phyloP scores from a whole-genome alignment of 2,888 invertebrate species.

The Drymonia ruficornis region DNA sequence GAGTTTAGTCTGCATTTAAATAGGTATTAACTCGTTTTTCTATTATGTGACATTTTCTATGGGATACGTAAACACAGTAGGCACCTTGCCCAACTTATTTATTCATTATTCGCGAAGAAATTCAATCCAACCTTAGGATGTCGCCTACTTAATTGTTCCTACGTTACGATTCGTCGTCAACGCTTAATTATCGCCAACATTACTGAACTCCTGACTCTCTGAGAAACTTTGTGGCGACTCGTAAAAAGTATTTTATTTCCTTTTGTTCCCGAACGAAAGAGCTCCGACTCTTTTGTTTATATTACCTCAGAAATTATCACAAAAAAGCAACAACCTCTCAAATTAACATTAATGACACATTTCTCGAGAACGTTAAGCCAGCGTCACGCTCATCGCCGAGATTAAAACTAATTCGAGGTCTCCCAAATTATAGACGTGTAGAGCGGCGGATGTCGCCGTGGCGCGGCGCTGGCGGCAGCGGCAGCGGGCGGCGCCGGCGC shows the following conservation, averaged over 20 bases:
- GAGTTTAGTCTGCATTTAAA: too few species aligned
- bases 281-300: conserved; percentile 46
- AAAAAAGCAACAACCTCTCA: conserved; percentile 69
- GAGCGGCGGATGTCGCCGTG: conserved; percentile 78
- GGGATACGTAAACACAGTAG: too few species aligned
- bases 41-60: too few species aligned
- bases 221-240: conserved; percentile 52
- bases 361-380: conserved; percentile 66
- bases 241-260: conserved; percentile 50
- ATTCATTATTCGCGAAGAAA: conserved; percentile 15
- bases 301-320: conserved; percentile 48
- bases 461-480: too few species aligned
- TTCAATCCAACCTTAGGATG: conserved; percentile 28
- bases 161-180: conserved; percentile 58
- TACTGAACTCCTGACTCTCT: conserved; percentile 44
- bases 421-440: conserved; percentile 79
- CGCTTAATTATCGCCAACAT: conserved; percentile 59
- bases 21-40: too few species aligned
- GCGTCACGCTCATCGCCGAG: conserved; percentile 80
- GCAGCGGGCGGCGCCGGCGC: conserved; percentile 76
- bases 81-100: background rate
- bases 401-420: conserved; percentile 83
- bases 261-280: conserved; percentile 38
- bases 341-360: conserved; percentile 83
- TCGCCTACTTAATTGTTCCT: conserved; percentile 63